Evolutionary conservation across 2,797 vertebrate species (phyloP).

Genomic region (Poeciliopsis presidionis): DNA sequence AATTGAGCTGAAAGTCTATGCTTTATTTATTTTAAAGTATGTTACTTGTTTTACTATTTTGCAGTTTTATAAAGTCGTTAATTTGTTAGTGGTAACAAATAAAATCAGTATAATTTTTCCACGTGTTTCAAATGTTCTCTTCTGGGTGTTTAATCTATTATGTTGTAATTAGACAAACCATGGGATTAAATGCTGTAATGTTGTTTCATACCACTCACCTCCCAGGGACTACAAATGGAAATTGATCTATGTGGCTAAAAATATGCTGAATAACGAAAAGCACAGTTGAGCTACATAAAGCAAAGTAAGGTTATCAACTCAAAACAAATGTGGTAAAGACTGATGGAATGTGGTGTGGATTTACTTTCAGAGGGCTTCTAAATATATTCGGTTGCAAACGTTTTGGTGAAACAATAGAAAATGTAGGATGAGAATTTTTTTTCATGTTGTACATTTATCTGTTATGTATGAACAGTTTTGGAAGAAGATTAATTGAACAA

Average conservation of each 20-base stretch:
- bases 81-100: neutral
- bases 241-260: neutral
- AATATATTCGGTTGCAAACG: neutral
- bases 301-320: neutral
- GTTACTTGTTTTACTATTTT: neutral
- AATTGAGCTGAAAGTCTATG: neutral
- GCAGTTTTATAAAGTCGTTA: neutral
- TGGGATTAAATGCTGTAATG: neutral
- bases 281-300: neutral
- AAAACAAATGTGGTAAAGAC: neutral
- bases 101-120: neutral
- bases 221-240: neutral
- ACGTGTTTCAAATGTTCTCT: neutral
- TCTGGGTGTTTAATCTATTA: neutral
- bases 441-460: neutral
- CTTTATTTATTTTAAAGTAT: neutral
- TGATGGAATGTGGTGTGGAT: neutral
- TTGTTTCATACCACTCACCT: neutral
- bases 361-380: neutral
- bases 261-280: neutral
- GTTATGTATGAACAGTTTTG: conserved; percentile 6
- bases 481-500: neutral
- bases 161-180: neutral
- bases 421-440: neutral
- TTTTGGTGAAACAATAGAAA: neutral